Evolutionary conservation across 1,140 invertebrate genomes (phyloP), one percentile per base, ranked within the genome.

Genomic region (Ceratina japonica): DNA sequence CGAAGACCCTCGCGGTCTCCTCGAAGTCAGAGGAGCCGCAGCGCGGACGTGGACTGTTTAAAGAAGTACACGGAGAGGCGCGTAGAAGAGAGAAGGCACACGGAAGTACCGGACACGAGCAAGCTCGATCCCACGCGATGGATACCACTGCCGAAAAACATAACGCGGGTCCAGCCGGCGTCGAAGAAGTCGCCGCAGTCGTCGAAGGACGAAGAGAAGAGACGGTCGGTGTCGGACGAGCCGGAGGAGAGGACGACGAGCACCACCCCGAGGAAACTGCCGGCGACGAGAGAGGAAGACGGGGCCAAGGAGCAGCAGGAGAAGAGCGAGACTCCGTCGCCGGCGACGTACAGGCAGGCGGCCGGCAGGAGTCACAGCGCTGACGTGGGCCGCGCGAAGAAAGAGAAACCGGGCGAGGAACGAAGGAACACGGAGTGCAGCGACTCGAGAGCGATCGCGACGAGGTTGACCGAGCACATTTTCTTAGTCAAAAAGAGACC

Each of bases 41-140:
- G 88, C 69, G 88, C 89, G 24, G 90, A 91, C 69, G 85, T 91
- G 10, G 90, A 91, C 64, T 86, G 87, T n/a, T 61, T 91, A 20
- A 90, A 87, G 65, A 90, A 90, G 56, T 91, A 91, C 79, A 86
- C 86, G 7, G 89, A 89, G 44, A 81, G 88, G n/a, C 81, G 86
- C 1, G 87, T 90, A 12, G 90, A 91, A 69, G 82, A 90, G 13
- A 84, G 90, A 18, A 82, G 89, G 8, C 82, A 89, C 66, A 90
- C 90, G 1, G 90, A 91, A 12, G 79, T 83, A 16, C 62, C 66
- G 13, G 88, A 90, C n/a, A 20, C 81, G 12, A 79, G 63, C 62
- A 83, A 81, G 27, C 18, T 85, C 31, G 85, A 87, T 27, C 76
- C 81, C 0, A 75, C 84, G 0, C 63, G 80, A 12, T 89, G 87